Evolutionary conservation across 2,888 invertebrate species (phyloP).

Genomic region (Drosophila engyochracea): DNA sequence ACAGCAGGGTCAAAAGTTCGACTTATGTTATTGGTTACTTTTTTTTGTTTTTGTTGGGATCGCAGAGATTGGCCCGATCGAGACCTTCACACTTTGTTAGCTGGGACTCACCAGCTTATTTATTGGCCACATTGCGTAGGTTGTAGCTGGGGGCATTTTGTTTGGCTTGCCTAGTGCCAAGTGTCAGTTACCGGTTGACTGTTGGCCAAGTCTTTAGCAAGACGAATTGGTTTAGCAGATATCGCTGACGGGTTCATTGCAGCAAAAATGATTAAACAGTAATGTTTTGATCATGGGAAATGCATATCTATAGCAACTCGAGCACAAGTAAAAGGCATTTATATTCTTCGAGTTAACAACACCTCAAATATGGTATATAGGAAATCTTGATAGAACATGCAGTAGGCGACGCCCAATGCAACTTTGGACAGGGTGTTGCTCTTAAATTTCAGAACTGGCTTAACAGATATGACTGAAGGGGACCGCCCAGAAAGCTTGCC

Average conservation of each 20-base stretch:
- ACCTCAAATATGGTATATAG: neutral
- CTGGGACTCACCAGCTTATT: slow-evolving; percentile 47
- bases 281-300: slow-evolving; percentile 33
- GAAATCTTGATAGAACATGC: slow-evolving; percentile 3
- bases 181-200: slow-evolving; percentile 11
- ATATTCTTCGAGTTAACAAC: neutral
- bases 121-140: slow-evolving; percentile 76
- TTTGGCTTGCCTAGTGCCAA: slow-evolving; percentile 46
- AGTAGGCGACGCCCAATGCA: slow-evolving; percentile 7
- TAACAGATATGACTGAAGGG: slow-evolving; percentile 16
- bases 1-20: slow-evolving; percentile 70
- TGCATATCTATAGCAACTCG: slow-evolving; percentile 12
- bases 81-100: slow-evolving; percentile 75
- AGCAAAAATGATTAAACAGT: slow-evolving; percentile 15
- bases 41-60: slow-evolving; percentile 22
- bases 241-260: slow-evolving; percentile 37
- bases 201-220: slow-evolving; percentile 33
- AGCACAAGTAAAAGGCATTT: slow-evolving; percentile 12
- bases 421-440: slow-evolving; percentile 4
- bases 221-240: slow-evolving; percentile 52
- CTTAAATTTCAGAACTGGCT: slow-evolving; percentile 1
- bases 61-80: slow-evolving; percentile 43
- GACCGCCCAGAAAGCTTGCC: slow-evolving; percentile 4
- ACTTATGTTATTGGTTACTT: slow-evolving; percentile 52
- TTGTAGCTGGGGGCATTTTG: slow-evolving; percentile 69